Evolutionary conservation across 2,888 invertebrate species (phyloP).

Genomic region (Rhogogaster chlorosoma): DNA sequence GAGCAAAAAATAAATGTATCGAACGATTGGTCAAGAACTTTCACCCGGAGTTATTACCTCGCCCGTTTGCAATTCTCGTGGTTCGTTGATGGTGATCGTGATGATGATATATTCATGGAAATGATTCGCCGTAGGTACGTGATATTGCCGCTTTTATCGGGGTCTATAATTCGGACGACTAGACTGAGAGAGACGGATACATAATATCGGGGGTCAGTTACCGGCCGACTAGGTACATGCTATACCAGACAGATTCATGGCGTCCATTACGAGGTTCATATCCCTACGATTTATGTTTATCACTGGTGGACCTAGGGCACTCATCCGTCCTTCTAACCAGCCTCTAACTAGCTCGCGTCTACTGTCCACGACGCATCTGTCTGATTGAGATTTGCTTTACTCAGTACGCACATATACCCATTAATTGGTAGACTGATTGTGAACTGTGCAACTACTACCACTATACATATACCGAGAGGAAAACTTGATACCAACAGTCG

Average conservation of each 20-base stretch:
- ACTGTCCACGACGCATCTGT: conserved; percentile 2
- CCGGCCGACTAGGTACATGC: neutral
- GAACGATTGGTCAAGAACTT: neutral
- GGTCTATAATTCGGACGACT: conserved; percentile 4
- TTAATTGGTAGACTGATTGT: neutral
- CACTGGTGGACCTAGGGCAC: neutral
- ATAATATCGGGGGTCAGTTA: conserved; percentile 34
- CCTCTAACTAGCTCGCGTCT: neutral
- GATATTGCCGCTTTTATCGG: neutral
- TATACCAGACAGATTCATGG: conserved; percentile 46
- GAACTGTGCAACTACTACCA: neutral
- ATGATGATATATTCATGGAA: neutral
- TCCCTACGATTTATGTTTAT: conserved; percentile 35
- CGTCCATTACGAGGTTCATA: conserved; percentile 31
- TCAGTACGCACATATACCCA: neutral
- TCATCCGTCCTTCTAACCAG: conserved; percentile 4
- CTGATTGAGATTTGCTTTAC: conserved; percentile 17
- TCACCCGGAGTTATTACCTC: neutral
- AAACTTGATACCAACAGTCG: too few species aligned
- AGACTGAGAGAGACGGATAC: neutral
- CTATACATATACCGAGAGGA: neutral
- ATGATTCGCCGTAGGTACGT: neutral
- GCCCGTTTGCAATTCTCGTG: neutral
- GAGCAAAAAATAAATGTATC: neutral
- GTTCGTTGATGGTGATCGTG: neutral